Conservation (phyloP, 1,140 invertebrate species). For the Pseudomyrmex sp. region DNA sequence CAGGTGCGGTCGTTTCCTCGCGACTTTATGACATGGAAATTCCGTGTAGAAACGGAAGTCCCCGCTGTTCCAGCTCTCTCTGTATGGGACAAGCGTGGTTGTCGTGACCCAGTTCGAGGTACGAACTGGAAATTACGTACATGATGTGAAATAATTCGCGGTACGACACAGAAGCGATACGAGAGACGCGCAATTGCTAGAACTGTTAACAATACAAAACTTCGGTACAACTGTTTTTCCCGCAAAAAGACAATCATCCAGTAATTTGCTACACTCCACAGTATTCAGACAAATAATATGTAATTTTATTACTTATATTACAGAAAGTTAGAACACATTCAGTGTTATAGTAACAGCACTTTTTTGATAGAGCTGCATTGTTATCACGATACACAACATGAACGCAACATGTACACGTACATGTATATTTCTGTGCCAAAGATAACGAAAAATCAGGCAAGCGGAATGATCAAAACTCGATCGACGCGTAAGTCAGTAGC, state of each 20-base stretch:
- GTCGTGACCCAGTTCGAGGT: conserved; percentile 40
- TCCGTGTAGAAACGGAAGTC: background rate
- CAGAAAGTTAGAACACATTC: too few relatives aligned
- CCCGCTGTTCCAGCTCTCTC: conserved; percentile 11
- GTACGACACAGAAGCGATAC: conserved; percentile 39
- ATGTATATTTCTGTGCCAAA: background rate
- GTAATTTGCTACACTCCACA: too few relatives aligned
- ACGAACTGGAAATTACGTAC: conserved; percentile 39
- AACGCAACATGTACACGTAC: too few relatives aligned
- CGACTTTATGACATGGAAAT: conserved; percentile 50
- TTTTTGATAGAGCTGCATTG: conserved; percentile 9
- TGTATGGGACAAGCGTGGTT: conserved; percentile 3
- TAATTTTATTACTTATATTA: too few relatives aligned
- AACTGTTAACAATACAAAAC: conserved; percentile 14
- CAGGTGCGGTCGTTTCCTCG: background rate
- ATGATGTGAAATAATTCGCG: conserved; percentile 39
- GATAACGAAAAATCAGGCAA: conserved; percentile 50
- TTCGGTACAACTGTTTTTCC: conserved; percentile 7
- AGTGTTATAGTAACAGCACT: background rate
- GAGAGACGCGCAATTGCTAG: conserved; percentile 4
- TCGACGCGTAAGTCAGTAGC: conserved; percentile 51
- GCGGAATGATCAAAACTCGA: conserved; percentile 41
- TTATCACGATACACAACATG: background rate
- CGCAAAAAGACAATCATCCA: too few relatives aligned
- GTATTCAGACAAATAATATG: too few relatives aligned